Percentiles rank a stretch among this genome's conserved stretches.
Conservation (phyloP, 2,888 invertebrate species). For the Eupithecia pulchellata region DNA sequence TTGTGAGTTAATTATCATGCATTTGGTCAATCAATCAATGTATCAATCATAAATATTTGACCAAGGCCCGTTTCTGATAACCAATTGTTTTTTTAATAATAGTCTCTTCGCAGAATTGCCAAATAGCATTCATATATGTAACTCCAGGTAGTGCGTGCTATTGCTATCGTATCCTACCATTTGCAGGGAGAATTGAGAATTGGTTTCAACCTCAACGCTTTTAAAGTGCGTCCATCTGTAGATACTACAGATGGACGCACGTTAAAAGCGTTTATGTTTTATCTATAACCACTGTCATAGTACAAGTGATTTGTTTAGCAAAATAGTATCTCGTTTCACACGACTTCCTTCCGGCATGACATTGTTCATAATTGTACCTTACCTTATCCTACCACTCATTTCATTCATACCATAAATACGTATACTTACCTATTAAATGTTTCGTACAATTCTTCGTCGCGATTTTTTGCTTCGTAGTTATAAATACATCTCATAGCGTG, state of each 20-base stretch:
- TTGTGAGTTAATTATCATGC: neutral
- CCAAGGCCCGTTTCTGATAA: neutral
- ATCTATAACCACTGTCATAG: too few species aligned
- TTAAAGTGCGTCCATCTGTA: too few species aligned
- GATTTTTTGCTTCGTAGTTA: neutral
- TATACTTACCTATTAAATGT: neutral
- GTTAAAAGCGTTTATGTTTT: too few species aligned
- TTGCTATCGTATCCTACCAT: too few species aligned
- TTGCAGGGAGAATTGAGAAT: neutral
- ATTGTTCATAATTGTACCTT: neutral
- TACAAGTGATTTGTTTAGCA: neutral
- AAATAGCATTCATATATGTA: neutral
- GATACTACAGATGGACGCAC: too few species aligned
- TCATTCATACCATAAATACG: neutral
- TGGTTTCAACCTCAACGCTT: too few species aligned
- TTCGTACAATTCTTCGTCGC: too few species aligned
- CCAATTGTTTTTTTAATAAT: neutral
- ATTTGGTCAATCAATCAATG: too few species aligned
- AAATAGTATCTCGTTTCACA: neutral
- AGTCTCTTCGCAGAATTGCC: neutral
- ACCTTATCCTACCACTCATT: neutral
- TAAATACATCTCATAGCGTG: too few species aligned
- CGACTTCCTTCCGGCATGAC: neutral
- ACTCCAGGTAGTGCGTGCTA: neutral
- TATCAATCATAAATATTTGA: too few species aligned